Base-by-base conservation (phyloP, 2,888 invertebrate species). In the Ganaspis brasiliensis region DNA sequence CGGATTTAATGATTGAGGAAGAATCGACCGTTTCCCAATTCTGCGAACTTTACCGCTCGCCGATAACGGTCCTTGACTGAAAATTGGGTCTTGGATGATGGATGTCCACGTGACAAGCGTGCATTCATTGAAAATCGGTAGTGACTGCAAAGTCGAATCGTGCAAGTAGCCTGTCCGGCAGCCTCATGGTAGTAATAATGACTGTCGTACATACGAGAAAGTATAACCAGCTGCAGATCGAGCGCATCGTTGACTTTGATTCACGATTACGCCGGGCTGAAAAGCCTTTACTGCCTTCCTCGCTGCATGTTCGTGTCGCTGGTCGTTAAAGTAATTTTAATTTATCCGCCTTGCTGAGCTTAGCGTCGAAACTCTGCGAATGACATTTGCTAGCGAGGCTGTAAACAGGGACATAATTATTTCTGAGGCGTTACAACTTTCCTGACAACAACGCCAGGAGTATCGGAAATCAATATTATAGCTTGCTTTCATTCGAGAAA, bases 181-280 rank as follows among this genome's bases (percentile, higher is more conserved):
- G 26, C 67, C 24, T 67, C 67, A 45, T 75, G 77, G 75, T 26
- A 73, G 67, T 45, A 45, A 67, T 67, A 67, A 67, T 49, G 52
- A 70, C 72, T 77, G 26, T 35, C 56, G 72, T 49, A 71, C 56
- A 61, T 31, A 59, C 45, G 61, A 31, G 52, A 76, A 67, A 72
- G 40, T 67, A 45, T 67, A 67, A 67, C 67, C 67, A 67, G 67
- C 67, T 67, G 67, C 67, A 40, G 67, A 45, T 67, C 67, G 67
- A 67, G 40, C 40, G 67, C 67, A 40, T 67, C 67, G 45, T 24
- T 67, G 45, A 67, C 67, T 67, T 67, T 67, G 67, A 67, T 67
- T 67, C 67, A 67, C 45, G 67, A 67, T 67, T 67, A 67, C 45
- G 45, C 63, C n/a, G 63, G 40, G 21, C 63, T 16, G 37, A 63